Conservation (phyloP, 1,140 invertebrate species). For the Plectus sambesii region DNA sequence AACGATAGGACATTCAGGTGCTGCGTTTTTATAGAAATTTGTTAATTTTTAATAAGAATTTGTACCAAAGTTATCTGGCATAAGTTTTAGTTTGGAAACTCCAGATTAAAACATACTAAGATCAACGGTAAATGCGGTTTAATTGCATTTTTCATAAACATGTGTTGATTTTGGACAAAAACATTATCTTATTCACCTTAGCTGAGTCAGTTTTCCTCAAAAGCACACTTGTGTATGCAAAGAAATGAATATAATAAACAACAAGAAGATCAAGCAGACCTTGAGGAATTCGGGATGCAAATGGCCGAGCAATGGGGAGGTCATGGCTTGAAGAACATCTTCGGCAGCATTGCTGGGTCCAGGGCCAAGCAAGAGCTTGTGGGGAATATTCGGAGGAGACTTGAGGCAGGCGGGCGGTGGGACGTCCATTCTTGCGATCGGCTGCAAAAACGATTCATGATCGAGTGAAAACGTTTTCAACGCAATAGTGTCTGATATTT, state of each 20-base stretch:
- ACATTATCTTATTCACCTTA: too few species aligned
- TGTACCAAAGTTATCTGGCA: too few species aligned
- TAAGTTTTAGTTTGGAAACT: too few species aligned
- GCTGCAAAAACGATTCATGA: too few species aligned
- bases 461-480: too few species aligned
- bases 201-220: not conserved
- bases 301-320: slow-evolving; percentile 59
- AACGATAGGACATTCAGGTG: too few species aligned
- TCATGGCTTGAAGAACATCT: slow-evolving; percentile 55
- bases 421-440: too few species aligned
- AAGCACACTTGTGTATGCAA: slow-evolving; percentile 1
- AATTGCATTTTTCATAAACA: too few species aligned
- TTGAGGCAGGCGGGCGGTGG: slow-evolving; percentile 47
- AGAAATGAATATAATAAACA: not conserved
- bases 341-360: slow-evolving; percentile 64
- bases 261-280: slow-evolving; percentile 48
- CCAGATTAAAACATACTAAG: not conserved
- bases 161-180: not conserved
- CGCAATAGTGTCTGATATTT: too few species aligned
- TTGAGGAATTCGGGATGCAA: slow-evolving; percentile 60
- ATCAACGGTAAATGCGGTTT: too few species aligned
- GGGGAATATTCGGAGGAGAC: slow-evolving; percentile 54
- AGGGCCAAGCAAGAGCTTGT: slow-evolving; percentile 60
- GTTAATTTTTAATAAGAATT: too few species aligned
- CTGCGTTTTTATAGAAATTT: too few species aligned